Evolutionary conservation across 2,888 invertebrate species (phyloP).

Genomic region (Malthinus flaveolus): DNA sequence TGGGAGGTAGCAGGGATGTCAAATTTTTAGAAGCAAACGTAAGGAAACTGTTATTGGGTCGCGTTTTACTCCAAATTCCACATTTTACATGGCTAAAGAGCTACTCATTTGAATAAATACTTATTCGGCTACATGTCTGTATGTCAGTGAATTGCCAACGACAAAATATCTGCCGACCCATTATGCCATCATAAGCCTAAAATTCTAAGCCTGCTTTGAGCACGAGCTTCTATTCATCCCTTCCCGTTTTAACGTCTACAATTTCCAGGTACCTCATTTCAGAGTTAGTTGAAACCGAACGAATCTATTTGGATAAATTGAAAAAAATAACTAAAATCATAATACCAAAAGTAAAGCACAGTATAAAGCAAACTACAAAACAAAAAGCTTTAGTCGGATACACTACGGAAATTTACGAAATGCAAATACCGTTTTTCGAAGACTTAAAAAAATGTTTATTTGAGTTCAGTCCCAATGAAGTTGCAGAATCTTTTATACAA

Average conservation of each 20-base stretch:
- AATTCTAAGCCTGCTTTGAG: too few species aligned
- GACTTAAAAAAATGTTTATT: constrained; percentile 12
- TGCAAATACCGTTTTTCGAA: constrained; percentile 8
- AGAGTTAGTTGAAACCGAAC: constrained; percentile 11
- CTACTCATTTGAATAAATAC: too few species aligned
- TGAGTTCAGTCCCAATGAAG: constrained; percentile 10
- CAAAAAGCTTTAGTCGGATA: constrained; percentile 3
- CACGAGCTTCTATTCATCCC: background rate
- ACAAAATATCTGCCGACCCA: too few species aligned
- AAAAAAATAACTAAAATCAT: background rate
- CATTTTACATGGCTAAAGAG: too few species aligned
- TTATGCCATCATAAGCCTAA: too few species aligned
- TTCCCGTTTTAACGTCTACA: background rate
- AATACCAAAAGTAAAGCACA: constrained; percentile 2
- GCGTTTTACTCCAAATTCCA: too few species aligned
- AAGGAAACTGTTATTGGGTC: too few species aligned
- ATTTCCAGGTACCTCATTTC: constrained; percentile 11
- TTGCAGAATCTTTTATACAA: constrained; percentile 15
- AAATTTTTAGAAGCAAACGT: too few species aligned
- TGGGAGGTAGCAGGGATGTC: too few species aligned
- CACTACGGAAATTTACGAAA: constrained; percentile 6
- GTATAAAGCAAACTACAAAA: background rate
- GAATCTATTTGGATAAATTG: constrained; percentile 5
- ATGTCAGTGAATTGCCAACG: too few species aligned
- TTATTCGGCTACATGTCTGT: too few species aligned